Conservation (phyloP, 2,888 invertebrate genomes). For the Eilema sororculum region DNA sequence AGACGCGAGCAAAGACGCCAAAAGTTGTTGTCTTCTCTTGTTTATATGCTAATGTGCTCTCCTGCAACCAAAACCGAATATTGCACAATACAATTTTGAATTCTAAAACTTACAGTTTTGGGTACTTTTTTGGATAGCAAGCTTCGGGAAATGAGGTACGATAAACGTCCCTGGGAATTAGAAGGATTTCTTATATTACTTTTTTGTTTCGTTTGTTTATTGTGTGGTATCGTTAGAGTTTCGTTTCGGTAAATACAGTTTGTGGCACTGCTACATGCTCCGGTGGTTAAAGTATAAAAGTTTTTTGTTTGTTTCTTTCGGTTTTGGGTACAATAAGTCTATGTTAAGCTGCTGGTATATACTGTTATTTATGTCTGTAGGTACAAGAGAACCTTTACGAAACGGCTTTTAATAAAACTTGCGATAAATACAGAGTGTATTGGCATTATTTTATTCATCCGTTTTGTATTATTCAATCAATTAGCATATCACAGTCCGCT, state of each 20-base stretch:
- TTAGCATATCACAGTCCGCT: too few relatives aligned
- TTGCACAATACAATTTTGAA: slow-evolving; percentile 28
- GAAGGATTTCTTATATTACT: slow-evolving; percentile 36
- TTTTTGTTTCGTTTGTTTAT: slow-evolving; percentile 32
- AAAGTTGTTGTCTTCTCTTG: slow-evolving; percentile 65
- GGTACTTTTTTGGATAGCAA: slow-evolving; percentile 32
- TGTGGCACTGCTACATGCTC: slow-evolving; percentile 7
- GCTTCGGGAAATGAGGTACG: slow-evolving; percentile 30
- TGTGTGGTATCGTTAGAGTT: slow-evolving; percentile 24
- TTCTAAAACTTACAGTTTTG: slow-evolving; percentile 29
- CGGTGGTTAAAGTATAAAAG: background rate
- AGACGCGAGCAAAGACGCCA: slow-evolving; percentile 54
- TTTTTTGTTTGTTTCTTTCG: slow-evolving; percentile 9
- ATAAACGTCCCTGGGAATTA: slow-evolving; percentile 39
- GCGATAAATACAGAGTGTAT: background rate
- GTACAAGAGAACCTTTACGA: background rate
- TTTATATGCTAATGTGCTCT: slow-evolving; percentile 75
- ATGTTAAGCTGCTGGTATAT: background rate
- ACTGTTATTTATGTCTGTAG: background rate
- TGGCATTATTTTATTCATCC: too few relatives aligned
- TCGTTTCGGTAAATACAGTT: slow-evolving; percentile 13
- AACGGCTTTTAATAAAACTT: background rate
- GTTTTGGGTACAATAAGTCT: background rate
- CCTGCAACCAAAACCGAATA: slow-evolving; percentile 48
- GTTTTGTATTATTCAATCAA: too few relatives aligned